Evolutionary conservation across 2,797 vertebrate species (phyloP).

Genomic region (Melopsittacus undulatus): DNA sequence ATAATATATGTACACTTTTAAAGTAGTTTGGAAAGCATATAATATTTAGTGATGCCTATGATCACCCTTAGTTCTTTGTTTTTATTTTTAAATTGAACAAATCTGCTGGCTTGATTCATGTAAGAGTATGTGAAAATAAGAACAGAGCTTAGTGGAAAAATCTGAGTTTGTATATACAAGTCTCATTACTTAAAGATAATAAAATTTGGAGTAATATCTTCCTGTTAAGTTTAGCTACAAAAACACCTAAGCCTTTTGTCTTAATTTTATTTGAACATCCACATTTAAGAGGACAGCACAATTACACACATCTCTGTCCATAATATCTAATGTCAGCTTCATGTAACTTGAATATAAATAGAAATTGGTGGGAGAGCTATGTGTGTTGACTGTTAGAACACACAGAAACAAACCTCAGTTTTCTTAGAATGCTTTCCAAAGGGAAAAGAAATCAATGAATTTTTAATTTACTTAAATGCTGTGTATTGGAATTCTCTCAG

Average conservation of each 20-base stretch:
- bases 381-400: background rate
- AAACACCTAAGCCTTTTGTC: background rate
- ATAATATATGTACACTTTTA: accelerated
- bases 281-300: background rate
- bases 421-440: background rate
- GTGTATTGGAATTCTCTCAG: background rate
- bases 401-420: background rate
- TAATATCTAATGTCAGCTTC: background rate
- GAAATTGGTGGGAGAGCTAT: background rate
- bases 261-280: background rate
- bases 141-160: background rate
- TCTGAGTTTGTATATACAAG: background rate
- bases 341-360: background rate
- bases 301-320: background rate
- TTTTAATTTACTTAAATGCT: background rate
- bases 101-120: background rate
- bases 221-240: background rate
- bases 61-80: background rate
- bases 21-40: background rate
- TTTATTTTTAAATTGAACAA: background rate
- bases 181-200: background rate
- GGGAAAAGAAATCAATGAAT: background rate
- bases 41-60: background rate
- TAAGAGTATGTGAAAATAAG: background rate
- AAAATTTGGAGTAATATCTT: background rate